These are phyloP conservation scores for Drusus annulatus DNA, from an alignment of 1,140 invertebrate species.

Conservation along the genomic window DNA sequence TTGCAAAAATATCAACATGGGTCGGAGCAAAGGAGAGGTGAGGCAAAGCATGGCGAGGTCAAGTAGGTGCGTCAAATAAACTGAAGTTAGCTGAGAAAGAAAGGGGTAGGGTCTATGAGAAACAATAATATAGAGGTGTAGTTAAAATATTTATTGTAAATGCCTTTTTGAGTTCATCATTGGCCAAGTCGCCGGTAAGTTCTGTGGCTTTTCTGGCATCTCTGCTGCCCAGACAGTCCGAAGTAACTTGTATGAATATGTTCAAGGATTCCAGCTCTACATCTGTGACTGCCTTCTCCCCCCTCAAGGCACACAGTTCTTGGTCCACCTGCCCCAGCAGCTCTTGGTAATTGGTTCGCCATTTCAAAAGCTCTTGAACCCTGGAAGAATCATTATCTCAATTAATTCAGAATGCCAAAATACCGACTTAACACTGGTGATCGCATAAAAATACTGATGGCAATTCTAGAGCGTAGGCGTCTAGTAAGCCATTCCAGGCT, in stretches of 20 bases:
- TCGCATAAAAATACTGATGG: no score
- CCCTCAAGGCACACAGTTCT: constrained; percentile 79
- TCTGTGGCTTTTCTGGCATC: constrained; percentile 85
- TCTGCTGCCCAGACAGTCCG: constrained; percentile 85
- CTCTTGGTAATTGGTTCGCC: constrained; percentile 81
- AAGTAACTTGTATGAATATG: constrained; percentile 81
- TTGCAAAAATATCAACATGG: no score
- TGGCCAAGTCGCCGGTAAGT: constrained; percentile 86
- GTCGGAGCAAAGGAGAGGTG: no score
- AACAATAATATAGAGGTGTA: no score
- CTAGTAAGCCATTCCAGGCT: no score
- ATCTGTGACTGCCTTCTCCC: constrained; percentile 86
- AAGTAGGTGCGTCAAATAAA: no score
- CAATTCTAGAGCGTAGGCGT: no score
- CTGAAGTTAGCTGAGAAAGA: no score
- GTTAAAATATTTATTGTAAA: no score
- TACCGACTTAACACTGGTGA: no score
- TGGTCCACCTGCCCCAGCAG: constrained; percentile 78
- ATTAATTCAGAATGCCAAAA: neutral
- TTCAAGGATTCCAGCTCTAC: constrained; percentile 82
- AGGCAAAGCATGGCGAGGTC: no score
- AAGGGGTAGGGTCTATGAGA: no score
- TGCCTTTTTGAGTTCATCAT: constrained; percentile 85
- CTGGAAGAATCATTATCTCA: constrained; percentile 64
- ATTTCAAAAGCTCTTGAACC: constrained; percentile 81